Conservation (phyloP, 2,797 vertebrate species). For the Buphagus erythrorhynchus region DNA sequence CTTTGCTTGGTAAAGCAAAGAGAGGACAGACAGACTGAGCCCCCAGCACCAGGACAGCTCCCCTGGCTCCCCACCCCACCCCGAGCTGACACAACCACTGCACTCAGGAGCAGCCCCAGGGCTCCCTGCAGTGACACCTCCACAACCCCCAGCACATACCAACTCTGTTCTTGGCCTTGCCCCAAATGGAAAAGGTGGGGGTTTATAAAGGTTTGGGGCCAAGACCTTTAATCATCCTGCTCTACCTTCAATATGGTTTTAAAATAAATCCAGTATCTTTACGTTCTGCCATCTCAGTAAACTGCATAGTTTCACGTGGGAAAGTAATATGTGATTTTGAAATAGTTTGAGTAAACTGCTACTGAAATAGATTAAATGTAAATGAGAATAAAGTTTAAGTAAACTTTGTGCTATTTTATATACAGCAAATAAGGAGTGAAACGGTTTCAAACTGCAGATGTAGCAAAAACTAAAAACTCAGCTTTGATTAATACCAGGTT, state of each 20-base stretch:
- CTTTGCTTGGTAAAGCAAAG: neutral
- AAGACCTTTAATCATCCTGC: neutral
- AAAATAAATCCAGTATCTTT: neutral
- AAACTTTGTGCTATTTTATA: neutral
- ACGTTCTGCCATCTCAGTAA: neutral
- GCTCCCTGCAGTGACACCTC: neutral
- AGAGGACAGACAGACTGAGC: neutral
- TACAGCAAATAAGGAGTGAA: neutral
- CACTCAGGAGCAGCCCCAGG: fast-evolving
- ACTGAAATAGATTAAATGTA: neutral
- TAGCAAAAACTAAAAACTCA: neutral
- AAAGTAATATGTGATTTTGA: neutral
- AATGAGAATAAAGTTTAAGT: neutral
- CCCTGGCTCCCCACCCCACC: neutral
- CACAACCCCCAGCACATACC: neutral
- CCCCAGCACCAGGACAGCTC: neutral
- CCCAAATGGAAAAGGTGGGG: fast-evolving
- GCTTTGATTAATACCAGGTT: neutral
- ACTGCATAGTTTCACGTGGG: neutral
- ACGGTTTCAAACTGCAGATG: neutral
- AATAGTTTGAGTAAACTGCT: neutral
- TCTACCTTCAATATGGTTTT: neutral
- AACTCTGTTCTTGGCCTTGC: neutral
- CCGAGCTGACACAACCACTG: fast-evolving
- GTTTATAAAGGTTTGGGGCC: neutral